phyloP scores from a whole-genome alignment of 2,797 vertebrate species.

The Hydrolagus colliei region DNA sequence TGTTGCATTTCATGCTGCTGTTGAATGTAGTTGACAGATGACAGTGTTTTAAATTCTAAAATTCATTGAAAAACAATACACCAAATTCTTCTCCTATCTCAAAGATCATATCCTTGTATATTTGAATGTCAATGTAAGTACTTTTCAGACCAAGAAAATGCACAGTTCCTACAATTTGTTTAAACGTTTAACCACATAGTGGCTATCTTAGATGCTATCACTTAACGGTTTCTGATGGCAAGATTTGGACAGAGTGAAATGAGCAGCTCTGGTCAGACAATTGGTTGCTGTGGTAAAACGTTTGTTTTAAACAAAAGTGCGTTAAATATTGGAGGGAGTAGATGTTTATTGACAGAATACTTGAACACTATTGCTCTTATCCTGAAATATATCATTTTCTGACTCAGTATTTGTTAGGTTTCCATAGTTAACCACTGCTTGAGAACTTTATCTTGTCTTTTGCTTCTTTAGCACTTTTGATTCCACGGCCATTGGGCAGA shows the following conservation, averaged over 20 bases:
- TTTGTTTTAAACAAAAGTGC: not conserved
- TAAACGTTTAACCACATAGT: not conserved
- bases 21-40: not conserved
- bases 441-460: not conserved
- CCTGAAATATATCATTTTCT: not conserved
- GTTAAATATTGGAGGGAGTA: not conserved
- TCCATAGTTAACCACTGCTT: not conserved
- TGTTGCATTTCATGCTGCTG: slow-evolving; percentile 11
- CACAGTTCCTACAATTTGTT: not conserved
- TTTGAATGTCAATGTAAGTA: no score
- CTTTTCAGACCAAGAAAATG: no score
- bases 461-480: not conserved
- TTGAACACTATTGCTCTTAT: not conserved
- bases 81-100: not conserved
- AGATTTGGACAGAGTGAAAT: not conserved
- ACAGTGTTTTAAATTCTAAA: not conserved
- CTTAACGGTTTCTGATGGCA: not conserved
- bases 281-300: not conserved
- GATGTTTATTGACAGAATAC: not conserved
- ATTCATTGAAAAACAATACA: not conserved
- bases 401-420: not conserved
- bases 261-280: not conserved
- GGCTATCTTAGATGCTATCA: not conserved
- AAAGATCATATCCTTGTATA: no score
- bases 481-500: not conserved